These are phyloP conservation scores for Crypturellus undulatus DNA, from an alignment of 2,113 vertebrate genomes.

Conservation along the genomic window DNA sequence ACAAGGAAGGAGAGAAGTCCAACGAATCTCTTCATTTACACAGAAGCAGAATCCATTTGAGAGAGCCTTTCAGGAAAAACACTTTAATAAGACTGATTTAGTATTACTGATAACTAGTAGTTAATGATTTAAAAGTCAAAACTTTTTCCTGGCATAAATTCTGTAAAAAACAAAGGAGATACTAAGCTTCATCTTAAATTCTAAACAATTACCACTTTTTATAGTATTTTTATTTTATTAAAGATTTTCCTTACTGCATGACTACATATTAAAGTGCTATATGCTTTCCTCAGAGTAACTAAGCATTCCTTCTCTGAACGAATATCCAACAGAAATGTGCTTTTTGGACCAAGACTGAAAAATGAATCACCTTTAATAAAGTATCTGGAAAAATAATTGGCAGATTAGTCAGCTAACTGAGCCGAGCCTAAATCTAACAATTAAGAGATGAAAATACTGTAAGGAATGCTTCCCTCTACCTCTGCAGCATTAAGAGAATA, in stretches of 20 bases:
- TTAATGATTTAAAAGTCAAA: neutral
- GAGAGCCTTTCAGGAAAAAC: neutral
- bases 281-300: neutral
- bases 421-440: neutral
- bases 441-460: neutral
- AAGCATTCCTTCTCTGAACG: neutral
- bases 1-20: neutral
- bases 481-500: neutral
- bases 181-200: neutral
- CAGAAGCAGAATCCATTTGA: neutral
- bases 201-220: neutral
- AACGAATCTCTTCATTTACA: neutral
- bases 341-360: neutral
- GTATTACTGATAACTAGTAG: no score
- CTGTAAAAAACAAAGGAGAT: neutral
- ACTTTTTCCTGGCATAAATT: neutral
- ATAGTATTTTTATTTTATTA: neutral
- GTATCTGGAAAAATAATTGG: neutral
- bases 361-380: neutral
- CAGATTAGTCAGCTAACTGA: neutral
- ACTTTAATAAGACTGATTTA: neutral
- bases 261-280: neutral
- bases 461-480: neutral
- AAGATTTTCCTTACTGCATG: neutral
- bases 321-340: neutral